Base-by-base conservation (phyloP, 1,140 invertebrate genomes). In the Leptinotarsa defecta region DNA sequence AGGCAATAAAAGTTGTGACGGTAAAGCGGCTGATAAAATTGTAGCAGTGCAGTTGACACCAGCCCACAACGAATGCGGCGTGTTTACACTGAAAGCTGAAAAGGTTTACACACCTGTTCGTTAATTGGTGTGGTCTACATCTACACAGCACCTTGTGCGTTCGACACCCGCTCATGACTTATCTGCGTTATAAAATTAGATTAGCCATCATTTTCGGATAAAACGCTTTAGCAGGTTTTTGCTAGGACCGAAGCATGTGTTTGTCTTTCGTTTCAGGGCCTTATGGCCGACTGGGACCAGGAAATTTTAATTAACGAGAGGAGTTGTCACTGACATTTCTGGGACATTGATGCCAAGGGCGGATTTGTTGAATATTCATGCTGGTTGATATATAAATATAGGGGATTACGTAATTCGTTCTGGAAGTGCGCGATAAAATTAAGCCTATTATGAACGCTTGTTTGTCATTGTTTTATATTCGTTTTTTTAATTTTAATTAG, bases 121-220 rank as follows among this genome's bases (percentile, higher is more conserved):
- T 57, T 57, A 57, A 57, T 57, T 57, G 52, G 52, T 57, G 52
- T 57, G 52, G 52, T 57, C 52, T 57, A 57, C 52, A 57, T 57
- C 52, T 57, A 57, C 52, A 57, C 52, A 19, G 52, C 52, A 57
- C 52, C 52, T 57, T 57, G 52, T 57, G 52, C 52, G 52, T 57
- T 57, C 52, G 52, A 57, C 52, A 57, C 52, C 52, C 52, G 52
- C 52, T 57, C n/a, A 57, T 57, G 52, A 57, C 52, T 57, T 57
- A 57, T 57, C 52, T 17, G 52, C 52, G 17, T 15, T 57, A 57
- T 19, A 57, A 15, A 57, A 57, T 57, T 57, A 57, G 52, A 57
- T 57, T 57, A 57, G 17, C 52, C 52, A 57, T 57, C n/a, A 57
- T 57, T 57, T 57, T 15, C 52, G n/a, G 52, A 57, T 57, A 57